Percentiles rank a stretch among this genome's conserved stretches.
phyloP scores from a whole-genome alignment of 1,140 invertebrate genomes.

The roundworm (Caenorhabditis elegans) region WBcel235 BX284604.4:3188501-3189000 shows the following conservation, averaged over 20 bases:
- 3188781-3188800: not conserved
- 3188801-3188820: not conserved
- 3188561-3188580: too few species aligned
- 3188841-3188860: slow-evolving; percentile 12
- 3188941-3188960: too few species aligned
- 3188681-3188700: not conserved
- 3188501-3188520: too few species aligned
- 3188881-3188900: not conserved
- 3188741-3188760: not conserved
- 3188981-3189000: too few species aligned
- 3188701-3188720: not conserved
- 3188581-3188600: too few species aligned
- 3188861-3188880: not conserved
- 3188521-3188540: too few species aligned
- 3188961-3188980: too few species aligned
- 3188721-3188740: not conserved
- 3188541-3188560: too few species aligned
- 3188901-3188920: slow-evolving; percentile 2
- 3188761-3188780: not conserved
- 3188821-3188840: slow-evolving; percentile 10
- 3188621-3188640: slow-evolving; percentile 2
- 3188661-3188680: slow-evolving; percentile 10
- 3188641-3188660: slow-evolving; percentile 12
- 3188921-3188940: too few species aligned
- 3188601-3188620: too few species aligned